Conservation (phyloP, 1,140 invertebrate genomes). For the Drosophila navojoa region DNA sequence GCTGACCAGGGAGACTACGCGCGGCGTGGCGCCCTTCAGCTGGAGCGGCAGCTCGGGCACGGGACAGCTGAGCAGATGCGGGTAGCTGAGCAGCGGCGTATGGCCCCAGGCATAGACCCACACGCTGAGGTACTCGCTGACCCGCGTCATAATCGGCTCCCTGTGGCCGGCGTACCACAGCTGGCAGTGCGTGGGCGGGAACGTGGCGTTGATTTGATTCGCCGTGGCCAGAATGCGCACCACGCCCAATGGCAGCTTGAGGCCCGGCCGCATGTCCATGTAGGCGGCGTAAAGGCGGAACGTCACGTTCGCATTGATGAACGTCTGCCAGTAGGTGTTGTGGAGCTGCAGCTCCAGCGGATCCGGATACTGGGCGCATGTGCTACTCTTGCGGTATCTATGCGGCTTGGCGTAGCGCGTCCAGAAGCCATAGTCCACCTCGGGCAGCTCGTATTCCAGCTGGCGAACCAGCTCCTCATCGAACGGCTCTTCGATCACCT, state of each 20-base stretch:
- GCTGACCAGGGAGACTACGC: constrained; percentile 92
- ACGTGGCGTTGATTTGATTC: constrained; percentile 90
- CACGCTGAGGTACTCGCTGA: constrained; percentile 93
- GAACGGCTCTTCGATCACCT: constrained; percentile 41
- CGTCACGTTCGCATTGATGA: constrained; percentile 90
- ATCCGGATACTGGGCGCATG: constrained; percentile 60
- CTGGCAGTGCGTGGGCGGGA: constrained; percentile 90
- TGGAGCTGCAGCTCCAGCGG: constrained; percentile 60
- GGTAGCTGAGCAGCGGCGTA: constrained; percentile 92
- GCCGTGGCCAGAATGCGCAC: constrained; percentile 93
- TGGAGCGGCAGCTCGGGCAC: constrained; percentile 88
- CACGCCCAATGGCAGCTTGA: constrained; percentile 86
- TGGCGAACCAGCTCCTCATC: constrained; percentile 48
- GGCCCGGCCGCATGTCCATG: constrained; percentile 90
- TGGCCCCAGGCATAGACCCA: constrained; percentile 96
- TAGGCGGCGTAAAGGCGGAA: constrained; percentile 95
- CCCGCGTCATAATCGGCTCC: constrained; percentile 89
- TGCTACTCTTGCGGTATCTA: constrained; percentile 19
- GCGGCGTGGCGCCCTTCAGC: constrained; percentile 85
- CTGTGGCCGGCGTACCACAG: constrained; percentile 93
- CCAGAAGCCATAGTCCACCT: constrained; percentile 65
- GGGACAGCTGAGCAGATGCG: constrained; percentile 94
- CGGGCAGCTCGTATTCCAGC: constrained; percentile 61
- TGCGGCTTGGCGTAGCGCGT: constrained; percentile 44
- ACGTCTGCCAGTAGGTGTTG: constrained; percentile 89